Conservation (phyloP, 2,888 invertebrate species). For the Coelogynopora nodosa region DNA sequence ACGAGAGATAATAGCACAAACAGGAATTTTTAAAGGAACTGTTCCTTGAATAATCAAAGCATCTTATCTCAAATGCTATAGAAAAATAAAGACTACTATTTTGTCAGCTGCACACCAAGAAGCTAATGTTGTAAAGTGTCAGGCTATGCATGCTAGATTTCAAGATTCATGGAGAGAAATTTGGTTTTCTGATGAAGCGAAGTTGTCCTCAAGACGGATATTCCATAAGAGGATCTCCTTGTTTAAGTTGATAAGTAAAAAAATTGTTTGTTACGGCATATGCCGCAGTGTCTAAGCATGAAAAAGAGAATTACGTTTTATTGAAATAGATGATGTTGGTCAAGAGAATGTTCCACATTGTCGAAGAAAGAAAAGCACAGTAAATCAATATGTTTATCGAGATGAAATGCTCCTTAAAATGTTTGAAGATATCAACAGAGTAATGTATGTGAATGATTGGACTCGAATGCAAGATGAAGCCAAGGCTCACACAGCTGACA, state of each 20-base stretch:
- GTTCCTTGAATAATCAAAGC: not conserved
- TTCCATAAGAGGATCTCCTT: not conserved
- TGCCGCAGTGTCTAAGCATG: no score
- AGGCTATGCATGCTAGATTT: constrained; percentile 2
- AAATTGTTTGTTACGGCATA: not conserved
- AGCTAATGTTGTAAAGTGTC: not conserved
- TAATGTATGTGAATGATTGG: not conserved
- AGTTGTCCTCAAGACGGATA: not conserved
- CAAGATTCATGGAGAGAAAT: constrained; percentile 6
- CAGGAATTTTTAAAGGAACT: not conserved
- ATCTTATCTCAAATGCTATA: not conserved
- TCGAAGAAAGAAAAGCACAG: not conserved
- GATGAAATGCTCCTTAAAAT: not conserved
- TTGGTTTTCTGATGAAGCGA: constrained; percentile 14
- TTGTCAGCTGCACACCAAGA: not conserved
- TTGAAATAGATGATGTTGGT: not conserved
- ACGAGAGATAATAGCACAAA: not conserved
- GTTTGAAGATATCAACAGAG: not conserved
- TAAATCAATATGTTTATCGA: not conserved
- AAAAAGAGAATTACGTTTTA: no score
- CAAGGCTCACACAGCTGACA: not conserved
- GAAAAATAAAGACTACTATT: not conserved
- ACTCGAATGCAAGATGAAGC: not conserved
- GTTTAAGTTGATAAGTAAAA: not conserved
- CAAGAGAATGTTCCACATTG: not conserved